A percentile compares a stretch with the other conserved stretches of the same genome.
Conservation (phyloP, 2,113 vertebrate genomes). For the Capreolus pygargus region DNA sequence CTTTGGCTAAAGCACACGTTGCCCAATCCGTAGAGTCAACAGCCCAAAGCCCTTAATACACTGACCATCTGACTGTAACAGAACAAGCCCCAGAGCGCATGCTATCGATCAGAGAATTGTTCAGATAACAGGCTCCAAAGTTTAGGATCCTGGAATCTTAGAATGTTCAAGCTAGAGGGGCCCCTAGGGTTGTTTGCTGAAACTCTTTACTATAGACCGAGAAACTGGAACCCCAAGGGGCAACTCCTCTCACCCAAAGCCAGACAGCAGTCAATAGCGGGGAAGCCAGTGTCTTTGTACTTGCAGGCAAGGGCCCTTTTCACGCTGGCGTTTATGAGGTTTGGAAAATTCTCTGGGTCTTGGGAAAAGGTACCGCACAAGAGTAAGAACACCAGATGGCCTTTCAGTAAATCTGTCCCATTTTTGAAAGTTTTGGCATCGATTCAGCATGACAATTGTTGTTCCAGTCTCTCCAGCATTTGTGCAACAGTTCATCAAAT, state of each 20-base stretch:
- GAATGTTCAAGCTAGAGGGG: slow-evolving; percentile 23
- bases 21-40: slow-evolving; percentile 75
- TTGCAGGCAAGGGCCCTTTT: neutral
- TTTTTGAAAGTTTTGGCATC: slow-evolving; percentile 15
- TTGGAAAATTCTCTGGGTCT: neutral
- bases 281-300: neutral
- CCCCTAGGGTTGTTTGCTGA: neutral
- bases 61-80: slow-evolving; percentile 49
- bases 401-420: neutral
- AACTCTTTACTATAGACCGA: neutral
- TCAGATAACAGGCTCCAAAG: slow-evolving; percentile 42
- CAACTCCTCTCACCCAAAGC: neutral
- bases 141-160: slow-evolving; percentile 35
- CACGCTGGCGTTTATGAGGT: neutral
- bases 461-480: slow-evolving; percentile 34
- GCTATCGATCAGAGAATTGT: slow-evolving; percentile 35
- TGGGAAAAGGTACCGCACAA: neutral
- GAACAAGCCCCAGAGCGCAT: neutral
- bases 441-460: slow-evolving; percentile 31
- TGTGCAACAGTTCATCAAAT: slow-evolving; percentile 54
- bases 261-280: neutral
- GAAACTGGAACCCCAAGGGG: neutral
- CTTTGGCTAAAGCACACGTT: slow-evolving; percentile 41
- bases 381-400: neutral
- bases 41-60: slow-evolving; percentile 33